Conservation (phyloP, 2,113 vertebrate species). For the Ptychochromis oligacanthus region DNA sequence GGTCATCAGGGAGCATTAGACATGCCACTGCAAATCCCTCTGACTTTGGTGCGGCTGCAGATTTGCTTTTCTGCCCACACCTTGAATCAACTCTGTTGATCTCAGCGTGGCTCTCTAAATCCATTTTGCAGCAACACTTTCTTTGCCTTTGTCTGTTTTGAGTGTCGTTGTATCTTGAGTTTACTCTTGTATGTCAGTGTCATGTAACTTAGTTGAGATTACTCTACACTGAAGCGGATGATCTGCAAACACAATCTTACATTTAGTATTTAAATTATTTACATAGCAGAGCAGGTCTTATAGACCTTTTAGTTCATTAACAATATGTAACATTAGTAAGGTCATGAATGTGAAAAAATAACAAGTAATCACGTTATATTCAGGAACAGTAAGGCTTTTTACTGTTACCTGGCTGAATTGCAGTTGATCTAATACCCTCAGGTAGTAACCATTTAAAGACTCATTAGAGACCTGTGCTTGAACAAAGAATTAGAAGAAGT, state of each 20-base stretch:
- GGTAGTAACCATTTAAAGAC: not conserved
- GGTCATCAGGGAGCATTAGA: conserved; percentile 70
- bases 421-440: not conserved
- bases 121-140: not conserved
- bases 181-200: not conserved
- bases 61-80: conserved; percentile 42
- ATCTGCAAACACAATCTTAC: not conserved
- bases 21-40: conserved; percentile 64
- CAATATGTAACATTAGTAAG: not conserved
- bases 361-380: not conserved
- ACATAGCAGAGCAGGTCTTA: not conserved
- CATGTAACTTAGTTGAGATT: not conserved
- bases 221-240: not conserved
- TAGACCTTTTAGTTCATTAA: not conserved
- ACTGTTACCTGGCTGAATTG: not conserved
- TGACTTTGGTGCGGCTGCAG: conserved; percentile 56
- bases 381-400: not conserved
- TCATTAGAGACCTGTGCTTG: not conserved
- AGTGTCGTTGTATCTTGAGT: not conserved
- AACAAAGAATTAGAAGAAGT: not conserved
- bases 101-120: conserved; percentile 5
- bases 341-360: not conserved
- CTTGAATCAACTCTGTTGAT: conserved; percentile 35
- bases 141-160: not conserved
- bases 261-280: not conserved